Conservation (phyloP, 1,140 invertebrate genomes). For the Ephestia elutella region DNA sequence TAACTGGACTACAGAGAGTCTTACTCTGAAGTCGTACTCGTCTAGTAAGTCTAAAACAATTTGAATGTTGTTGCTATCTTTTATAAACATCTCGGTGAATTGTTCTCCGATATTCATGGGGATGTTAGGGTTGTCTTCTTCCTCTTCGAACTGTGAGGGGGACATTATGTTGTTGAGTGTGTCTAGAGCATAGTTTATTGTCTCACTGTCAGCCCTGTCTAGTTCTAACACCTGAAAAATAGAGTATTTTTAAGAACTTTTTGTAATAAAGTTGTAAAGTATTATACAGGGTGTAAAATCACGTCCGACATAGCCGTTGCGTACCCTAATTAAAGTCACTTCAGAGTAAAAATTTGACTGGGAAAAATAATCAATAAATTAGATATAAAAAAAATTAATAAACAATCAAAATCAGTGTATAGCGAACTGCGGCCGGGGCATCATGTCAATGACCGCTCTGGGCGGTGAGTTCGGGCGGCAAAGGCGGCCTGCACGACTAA, state of each 20-base stretch:
- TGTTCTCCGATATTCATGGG: conserved; percentile 88
- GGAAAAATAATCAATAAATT: too few relatives aligned
- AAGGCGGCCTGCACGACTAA: too few relatives aligned
- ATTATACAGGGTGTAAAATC: too few relatives aligned
- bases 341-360: too few relatives aligned
- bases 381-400: too few relatives aligned
- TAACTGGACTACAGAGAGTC: conserved; percentile 90
- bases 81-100: conserved; percentile 99
- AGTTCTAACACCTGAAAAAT: conserved; percentile 77
- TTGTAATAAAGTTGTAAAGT: conserved; percentile 5
- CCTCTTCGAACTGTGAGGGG: conserved; percentile 88
- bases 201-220: conserved; percentile 92
- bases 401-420: too few relatives aligned
- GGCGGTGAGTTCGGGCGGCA: too few relatives aligned
- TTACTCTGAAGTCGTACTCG: conserved; percentile 94
- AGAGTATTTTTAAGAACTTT: conserved; percentile 1
- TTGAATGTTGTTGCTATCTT: conserved; percentile 90
- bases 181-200: conserved; percentile 92
- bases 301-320: too few relatives aligned
- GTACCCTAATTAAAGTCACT: too few relatives aligned
- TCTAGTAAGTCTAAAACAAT: conserved; percentile 92
- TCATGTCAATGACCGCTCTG: too few relatives aligned
- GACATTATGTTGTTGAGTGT: conserved; percentile 93
- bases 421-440: too few relatives aligned
- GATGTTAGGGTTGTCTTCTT: conserved; percentile 78